Evolutionary conservation across 2,797 vertebrate species (phyloP), one percentile per base, ranked within the genome.

Genomic region (Siniperca obscura): DNA sequence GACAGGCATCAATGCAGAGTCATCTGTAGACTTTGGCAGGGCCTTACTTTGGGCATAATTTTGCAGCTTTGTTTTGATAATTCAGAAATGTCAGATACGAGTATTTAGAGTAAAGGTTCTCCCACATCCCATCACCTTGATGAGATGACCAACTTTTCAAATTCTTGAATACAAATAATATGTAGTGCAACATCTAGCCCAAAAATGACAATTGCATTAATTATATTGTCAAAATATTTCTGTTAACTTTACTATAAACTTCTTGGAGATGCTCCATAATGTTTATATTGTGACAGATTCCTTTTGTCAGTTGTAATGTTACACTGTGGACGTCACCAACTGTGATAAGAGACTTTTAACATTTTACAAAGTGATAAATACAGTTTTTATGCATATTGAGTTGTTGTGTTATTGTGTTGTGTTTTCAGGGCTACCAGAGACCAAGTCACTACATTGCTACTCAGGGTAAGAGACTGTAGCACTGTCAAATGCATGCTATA

Each of bases 371-470:
- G 22, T 34, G 25, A 62, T 30, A 17, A 17, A n/a, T 5, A 3
- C 7, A 25, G 22, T 69, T 78, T 72, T 14, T 36, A 27, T 67
- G 55, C 11, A 65, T 76, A 69, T 64, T 89, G 8, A 81, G 14
- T 42, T 48, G 27, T 50, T 65, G 34, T 68, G 40, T 74, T 44
- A 34, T 79, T 42, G 4, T 76, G 13, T 92, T 76, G 68, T 95
- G 76, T 92, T 95, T 93, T 88, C 95, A 99, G 98, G 98, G 98
- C 36, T 99, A 99, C 92, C 98, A 99, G 93, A 96, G 98, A 90
- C 98, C 98, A 73, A 99, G 98, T 86, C 98, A 99, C 94, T 99
- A 99, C 94, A 99, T 99, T 80, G 98, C 98, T 81, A 99, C 98
- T 73, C 98, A 99, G 95, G 98, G 98, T 99, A 96, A 97, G 95